A percentile compares a stretch with the other conserved stretches of the same genome.
phyloP scores from a whole-genome alignment of 1,140 invertebrate species.

The Rhyzopertha dominica region DNA sequence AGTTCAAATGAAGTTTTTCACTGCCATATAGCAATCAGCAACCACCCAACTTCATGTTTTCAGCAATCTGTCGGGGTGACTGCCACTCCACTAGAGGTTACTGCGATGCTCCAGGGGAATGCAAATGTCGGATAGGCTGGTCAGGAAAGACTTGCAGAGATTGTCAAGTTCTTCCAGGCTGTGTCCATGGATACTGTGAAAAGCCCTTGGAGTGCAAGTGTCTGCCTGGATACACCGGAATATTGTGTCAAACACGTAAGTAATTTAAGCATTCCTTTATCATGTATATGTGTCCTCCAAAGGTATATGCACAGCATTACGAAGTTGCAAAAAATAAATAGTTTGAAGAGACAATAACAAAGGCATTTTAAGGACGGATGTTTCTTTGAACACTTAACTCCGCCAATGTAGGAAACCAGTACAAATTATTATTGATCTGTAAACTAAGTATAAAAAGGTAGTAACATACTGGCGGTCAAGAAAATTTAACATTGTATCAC shows the following conservation, averaged over 20 bases:
- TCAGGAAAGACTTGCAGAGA: constrained; percentile 72
- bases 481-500: no score
- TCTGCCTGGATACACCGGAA: constrained; percentile 78
- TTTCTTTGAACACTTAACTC: neutral
- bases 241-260: constrained; percentile 81
- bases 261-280: constrained; percentile 23
- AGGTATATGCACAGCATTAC: no score
- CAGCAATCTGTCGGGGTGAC: constrained; percentile 71
- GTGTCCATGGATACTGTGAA: constrained; percentile 74
- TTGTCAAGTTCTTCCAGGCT: constrained; percentile 74
- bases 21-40: neutral
- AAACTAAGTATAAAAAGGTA: no score
- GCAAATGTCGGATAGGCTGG: constrained; percentile 79
- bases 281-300: no score
- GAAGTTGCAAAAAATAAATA: no score
- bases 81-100: constrained; percentile 77
- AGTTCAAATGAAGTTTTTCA: no score
- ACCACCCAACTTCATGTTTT: constrained; percentile 15
- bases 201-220: constrained; percentile 82
- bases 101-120: constrained; percentile 75
- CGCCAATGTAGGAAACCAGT: no score
- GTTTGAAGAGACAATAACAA: no score
- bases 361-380: neutral
- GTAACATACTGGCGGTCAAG: no score
- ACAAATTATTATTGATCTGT: no score